Conservation (phyloP, 2,113 vertebrate species). For the Lophius piscatorius region DNA sequence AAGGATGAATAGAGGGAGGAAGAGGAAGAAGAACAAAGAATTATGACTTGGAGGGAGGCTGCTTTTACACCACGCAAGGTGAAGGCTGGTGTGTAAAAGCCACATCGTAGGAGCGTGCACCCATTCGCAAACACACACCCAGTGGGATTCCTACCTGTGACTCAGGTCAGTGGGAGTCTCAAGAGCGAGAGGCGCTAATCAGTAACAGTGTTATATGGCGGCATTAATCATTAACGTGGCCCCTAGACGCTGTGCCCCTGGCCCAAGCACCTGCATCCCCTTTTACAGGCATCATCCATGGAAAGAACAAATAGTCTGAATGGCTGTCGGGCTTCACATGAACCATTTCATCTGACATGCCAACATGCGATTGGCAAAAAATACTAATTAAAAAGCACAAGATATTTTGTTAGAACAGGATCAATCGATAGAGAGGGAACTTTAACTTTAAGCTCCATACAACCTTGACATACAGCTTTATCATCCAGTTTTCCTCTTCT, state of each 20-base stretch:
- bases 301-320: slow-evolving; percentile 66
- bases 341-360: slow-evolving; percentile 31
- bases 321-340: slow-evolving; percentile 51
- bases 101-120: slow-evolving; percentile 19
- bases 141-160: slow-evolving; percentile 67
- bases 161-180: slow-evolving; percentile 71
- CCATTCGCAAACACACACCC: slow-evolving; percentile 54
- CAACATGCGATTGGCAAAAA: slow-evolving; percentile 34
- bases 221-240: slow-evolving; percentile 79
- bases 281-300: slow-evolving; percentile 67
- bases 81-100: slow-evolving; percentile 30
- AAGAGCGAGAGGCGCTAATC: slow-evolving; percentile 74
- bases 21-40: slow-evolving; percentile 34
- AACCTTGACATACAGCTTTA: slow-evolving; percentile 8
- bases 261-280: slow-evolving; percentile 73
- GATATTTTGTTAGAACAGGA: background rate
- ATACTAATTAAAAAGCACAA: background rate
- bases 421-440: slow-evolving; percentile 5
- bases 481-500: slow-evolving; percentile 11
- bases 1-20: slow-evolving; percentile 37
- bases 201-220: slow-evolving; percentile 81
- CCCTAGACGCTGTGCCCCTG: slow-evolving; percentile 67
- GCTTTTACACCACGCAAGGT: slow-evolving; percentile 22
- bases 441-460: slow-evolving; percentile 33
- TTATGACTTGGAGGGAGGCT: slow-evolving; percentile 48